A percentile compares a stretch with the other conserved stretches of the same genome.
phyloP scores from a whole-genome alignment of 2,888 invertebrate species.

The Epinotia ramella region DNA sequence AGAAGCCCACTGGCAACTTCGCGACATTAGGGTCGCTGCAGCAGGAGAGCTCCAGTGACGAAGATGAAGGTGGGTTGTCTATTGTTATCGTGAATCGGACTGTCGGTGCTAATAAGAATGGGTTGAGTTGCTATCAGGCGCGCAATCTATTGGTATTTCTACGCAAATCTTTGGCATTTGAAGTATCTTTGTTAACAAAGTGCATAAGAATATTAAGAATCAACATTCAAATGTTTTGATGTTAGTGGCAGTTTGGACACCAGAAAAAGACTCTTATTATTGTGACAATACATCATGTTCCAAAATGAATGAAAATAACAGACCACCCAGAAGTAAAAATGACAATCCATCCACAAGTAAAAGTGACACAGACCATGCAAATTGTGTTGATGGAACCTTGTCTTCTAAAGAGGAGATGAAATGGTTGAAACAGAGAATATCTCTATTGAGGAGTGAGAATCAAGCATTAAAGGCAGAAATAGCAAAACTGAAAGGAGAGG shows the following conservation, averaged over 20 bases:
- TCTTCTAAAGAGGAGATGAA: constrained; percentile 55
- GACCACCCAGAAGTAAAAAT: constrained; percentile 26
- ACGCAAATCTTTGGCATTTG: not conserved
- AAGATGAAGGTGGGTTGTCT: constrained; percentile 83
- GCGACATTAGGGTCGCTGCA: constrained; percentile 86
- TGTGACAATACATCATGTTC: constrained; percentile 53
- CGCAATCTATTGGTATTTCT: not conserved
- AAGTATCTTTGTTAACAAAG: not conserved
- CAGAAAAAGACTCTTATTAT: constrained; percentile 54
- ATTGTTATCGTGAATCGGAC: constrained; percentile 21
- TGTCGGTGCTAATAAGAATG: no score
- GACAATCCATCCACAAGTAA: constrained; percentile 13
- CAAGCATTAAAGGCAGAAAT: constrained; percentile 65
- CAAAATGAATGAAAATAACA: constrained; percentile 48
- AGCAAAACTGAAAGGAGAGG: constrained; percentile 55
- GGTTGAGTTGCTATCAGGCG: not conserved
- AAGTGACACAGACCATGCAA: not conserved
- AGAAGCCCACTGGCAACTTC: constrained; percentile 80
- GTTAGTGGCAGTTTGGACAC: constrained; percentile 47
- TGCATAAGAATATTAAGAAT: not conserved
- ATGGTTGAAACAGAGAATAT: constrained; percentile 60
- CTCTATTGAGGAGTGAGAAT: constrained; percentile 65
- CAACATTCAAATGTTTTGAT: constrained; percentile 3
- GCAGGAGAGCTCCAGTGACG: constrained; percentile 85
- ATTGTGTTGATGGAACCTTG: not conserved